Percentiles rank a stretch among this genome's conserved stretches.
Conservation (phyloP, 64 coral and sea anemone genomes). For the Exaiptasia diaphana region DNA sequence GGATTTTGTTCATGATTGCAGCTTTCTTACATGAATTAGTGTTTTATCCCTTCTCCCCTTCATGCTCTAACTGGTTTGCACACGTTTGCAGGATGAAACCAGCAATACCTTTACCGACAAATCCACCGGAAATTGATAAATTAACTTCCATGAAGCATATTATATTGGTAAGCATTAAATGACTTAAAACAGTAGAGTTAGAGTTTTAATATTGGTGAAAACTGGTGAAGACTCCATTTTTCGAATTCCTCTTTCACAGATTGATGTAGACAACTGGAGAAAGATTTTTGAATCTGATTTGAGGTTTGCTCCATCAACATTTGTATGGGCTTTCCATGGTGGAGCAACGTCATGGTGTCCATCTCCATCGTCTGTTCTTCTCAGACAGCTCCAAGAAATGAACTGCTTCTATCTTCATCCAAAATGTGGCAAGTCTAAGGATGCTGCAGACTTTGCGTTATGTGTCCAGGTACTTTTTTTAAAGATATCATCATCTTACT, state of each 20-base stretch:
- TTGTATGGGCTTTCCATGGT: constrained; percentile 77
- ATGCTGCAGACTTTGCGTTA: constrained; percentile 77
- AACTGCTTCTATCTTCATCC: constrained; percentile 69
- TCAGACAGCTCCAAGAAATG: neutral
- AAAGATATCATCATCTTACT: too few species aligned
- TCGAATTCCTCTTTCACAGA: neutral
- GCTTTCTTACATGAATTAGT: too few species aligned
- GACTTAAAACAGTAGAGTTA: neutral
- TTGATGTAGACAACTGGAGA: constrained; percentile 77
- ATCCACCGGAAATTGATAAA: neutral
- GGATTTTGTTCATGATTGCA: too few species aligned
- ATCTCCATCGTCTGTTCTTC: neutral
- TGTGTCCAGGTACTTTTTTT: constrained; percentile 20
- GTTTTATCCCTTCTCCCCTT: too few species aligned
- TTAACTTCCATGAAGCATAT: constrained; percentile 41
- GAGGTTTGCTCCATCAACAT: constrained; percentile 17
- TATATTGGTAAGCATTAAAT: constrained; percentile 43
- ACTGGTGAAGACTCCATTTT: too few species aligned
- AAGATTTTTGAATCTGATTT: constrained; percentile 39
- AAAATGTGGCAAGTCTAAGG: constrained; percentile 51
- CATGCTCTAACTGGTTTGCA: too few species aligned
- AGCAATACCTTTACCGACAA: too few species aligned
- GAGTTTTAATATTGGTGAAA: neutral
- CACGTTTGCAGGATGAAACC: too few species aligned
- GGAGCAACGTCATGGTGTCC: neutral